Evolutionary conservation across 1,140 invertebrate genomes (phyloP).

Genomic region (Bilobella aurantiaca): DNA sequence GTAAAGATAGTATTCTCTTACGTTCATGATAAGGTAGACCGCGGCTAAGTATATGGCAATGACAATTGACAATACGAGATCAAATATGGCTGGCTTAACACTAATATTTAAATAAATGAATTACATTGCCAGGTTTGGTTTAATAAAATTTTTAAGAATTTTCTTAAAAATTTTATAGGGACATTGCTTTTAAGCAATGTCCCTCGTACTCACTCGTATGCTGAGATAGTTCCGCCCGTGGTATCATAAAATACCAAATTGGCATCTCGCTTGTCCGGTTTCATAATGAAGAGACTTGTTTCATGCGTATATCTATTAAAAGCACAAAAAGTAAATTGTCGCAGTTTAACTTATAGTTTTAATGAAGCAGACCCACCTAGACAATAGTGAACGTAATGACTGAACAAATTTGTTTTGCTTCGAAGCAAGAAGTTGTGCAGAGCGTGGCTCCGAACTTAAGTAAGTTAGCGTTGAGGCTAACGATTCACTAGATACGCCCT

Average conservation of each 20-base stretch:
- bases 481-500: slow-evolving; percentile 61
- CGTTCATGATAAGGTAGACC: slow-evolving; percentile 71
- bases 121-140: too few relatives aligned
- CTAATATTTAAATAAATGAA: slow-evolving; percentile 42
- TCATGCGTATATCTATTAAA: slow-evolving; percentile 59
- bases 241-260: slow-evolving; percentile 86
- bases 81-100: slow-evolving; percentile 94
- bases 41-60: slow-evolving; percentile 70
- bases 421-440: slow-evolving; percentile 58
- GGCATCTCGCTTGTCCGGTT: slow-evolving; percentile 73
- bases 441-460: slow-evolving; percentile 57
- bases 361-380: slow-evolving; percentile 1
- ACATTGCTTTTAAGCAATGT: too few relatives aligned
- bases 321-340: not conserved
- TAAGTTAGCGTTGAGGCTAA: slow-evolving; percentile 63
- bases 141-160: too few relatives aligned
- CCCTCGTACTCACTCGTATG: slow-evolving; percentile 64
- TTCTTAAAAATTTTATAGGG: too few relatives aligned
- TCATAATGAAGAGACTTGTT: slow-evolving; percentile 55
- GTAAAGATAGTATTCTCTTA: slow-evolving; percentile 35
- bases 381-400: slow-evolving; percentile 52
- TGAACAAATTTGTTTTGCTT: slow-evolving; percentile 54
- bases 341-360: slow-evolving; percentile 8
- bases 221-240: slow-evolving; percentile 63
- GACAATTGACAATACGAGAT: slow-evolving; percentile 78